A percentile compares a stretch with the other conserved stretches of the same genome.
Conservation (phyloP, 1,140 invertebrate species). For the Cylas formicarius region DNA sequence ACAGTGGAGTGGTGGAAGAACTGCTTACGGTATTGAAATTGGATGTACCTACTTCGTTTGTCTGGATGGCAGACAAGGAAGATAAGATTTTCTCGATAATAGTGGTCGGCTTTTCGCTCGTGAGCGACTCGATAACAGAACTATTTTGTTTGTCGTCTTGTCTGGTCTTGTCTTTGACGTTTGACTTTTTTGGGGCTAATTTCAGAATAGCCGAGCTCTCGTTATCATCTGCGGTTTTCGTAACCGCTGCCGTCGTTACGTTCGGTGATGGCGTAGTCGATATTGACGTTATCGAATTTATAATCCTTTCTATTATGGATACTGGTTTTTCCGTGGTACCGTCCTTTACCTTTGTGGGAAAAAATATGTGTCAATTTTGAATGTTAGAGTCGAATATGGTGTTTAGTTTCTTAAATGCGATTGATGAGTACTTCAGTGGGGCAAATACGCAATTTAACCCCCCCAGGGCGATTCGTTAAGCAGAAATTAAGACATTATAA, state of each 20-base stretch:
- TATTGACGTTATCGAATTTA: conserved; percentile 39
- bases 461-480: too few relatives aligned
- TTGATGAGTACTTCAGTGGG: too few relatives aligned
- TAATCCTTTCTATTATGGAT: conserved; percentile 40
- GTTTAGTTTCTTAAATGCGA: too few relatives aligned
- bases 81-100: conserved; percentile 40
- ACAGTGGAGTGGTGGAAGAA: conserved; percentile 28
- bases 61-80: conserved; percentile 39
- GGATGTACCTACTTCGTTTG: conserved; percentile 34
- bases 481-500: too few relatives aligned
- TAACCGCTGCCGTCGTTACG: conserved; percentile 14
- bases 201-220: conserved; percentile 36
- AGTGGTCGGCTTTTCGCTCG: conserved; percentile 41
- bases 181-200: conserved; percentile 33
- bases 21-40: conserved; percentile 31
- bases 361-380: too few relatives aligned
- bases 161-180: conserved; percentile 26
- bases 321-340: conserved; percentile 30
- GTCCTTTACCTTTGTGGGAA: conserved; percentile 28
- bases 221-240: conserved; percentile 14
- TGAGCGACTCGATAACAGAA: conserved; percentile 23
- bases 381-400: too few relatives aligned
- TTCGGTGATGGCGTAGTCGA: conserved; percentile 32
- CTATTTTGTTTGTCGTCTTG: conserved; percentile 22
- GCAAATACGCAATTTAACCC: too few relatives aligned